A percentile compares a stretch with the other conserved stretches of the same genome.
phyloP scores from a whole-genome alignment of 2,113 vertebrate species.

The Anolis sagrei region DNA sequence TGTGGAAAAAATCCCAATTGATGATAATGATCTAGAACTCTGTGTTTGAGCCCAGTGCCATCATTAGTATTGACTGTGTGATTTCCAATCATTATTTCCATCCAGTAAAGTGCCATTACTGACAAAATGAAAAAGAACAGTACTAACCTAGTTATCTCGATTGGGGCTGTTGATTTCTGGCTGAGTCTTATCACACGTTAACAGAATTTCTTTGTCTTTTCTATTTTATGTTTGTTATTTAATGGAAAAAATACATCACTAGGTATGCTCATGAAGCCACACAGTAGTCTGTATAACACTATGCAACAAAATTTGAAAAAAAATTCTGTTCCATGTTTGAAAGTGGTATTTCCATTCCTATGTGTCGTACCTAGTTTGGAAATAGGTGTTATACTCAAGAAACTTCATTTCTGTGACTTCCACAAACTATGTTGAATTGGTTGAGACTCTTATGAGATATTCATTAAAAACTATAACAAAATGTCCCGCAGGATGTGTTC shows the following conservation, averaged over 20 bases:
- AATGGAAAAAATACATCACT: neutral
- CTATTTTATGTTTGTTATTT: neutral
- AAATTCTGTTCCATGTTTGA: no score
- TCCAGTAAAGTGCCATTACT: neutral
- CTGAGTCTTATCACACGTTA: neutral
- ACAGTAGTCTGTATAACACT: slow-evolving; percentile 26
- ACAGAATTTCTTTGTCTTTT: neutral
- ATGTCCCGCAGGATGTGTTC: no score
- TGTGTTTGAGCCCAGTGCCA: neutral
- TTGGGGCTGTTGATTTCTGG: neutral
- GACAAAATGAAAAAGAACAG: neutral
- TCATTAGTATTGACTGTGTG: neutral
- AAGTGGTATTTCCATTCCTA: no score
- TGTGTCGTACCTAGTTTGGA: no score
- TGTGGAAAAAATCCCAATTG: slow-evolving; percentile 16
- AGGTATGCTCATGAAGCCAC: neutral
- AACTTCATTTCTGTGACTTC: no score
- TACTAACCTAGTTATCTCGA: neutral
- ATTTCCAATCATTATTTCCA: neutral
- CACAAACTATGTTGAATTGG: no score
- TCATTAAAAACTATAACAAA: no score
- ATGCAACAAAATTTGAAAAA: no score
- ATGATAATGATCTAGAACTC: neutral
- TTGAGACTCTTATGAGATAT: no score
- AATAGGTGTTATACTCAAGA: no score